A percentile compares a stretch with the other conserved stretches of the same genome.
phyloP scores from a whole-genome alignment of 2,797 vertebrate genomes.

The Leucoraja ocellata region DNA sequence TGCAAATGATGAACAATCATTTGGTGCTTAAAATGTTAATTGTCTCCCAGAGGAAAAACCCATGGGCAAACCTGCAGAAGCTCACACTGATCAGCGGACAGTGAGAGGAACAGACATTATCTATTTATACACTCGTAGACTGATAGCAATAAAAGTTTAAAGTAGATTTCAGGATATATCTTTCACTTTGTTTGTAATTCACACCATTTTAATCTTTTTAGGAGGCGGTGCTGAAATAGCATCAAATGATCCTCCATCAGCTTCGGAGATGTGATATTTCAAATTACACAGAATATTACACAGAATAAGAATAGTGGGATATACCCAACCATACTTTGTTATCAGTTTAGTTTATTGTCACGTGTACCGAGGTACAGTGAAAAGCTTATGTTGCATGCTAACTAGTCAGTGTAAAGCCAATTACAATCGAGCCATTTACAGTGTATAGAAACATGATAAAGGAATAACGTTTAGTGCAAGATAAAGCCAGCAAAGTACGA shows the following conservation, averaged over 20 bases:
- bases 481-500: no score
- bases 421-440: no score
- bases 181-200: slow-evolving; percentile 22
- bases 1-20: background rate
- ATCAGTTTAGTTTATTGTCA: no score
- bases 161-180: slow-evolving; percentile 10
- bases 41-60: background rate
- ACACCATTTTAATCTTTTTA: slow-evolving; percentile 20
- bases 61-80: background rate
- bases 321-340: background rate
- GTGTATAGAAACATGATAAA: no score
- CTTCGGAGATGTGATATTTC: background rate
- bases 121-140: background rate
- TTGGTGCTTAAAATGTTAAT: slow-evolving; percentile 1
- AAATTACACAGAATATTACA: background rate
- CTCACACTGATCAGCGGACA: background rate
- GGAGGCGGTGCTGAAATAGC: background rate
- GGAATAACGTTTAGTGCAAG: no score
- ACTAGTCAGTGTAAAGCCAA: no score
- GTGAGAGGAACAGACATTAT: background rate
- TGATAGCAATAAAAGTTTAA: background rate
- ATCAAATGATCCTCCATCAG: background rate
- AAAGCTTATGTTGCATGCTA: no score
- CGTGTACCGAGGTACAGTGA: no score
- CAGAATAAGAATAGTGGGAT: background rate